Evolutionary conservation across 2,888 invertebrate genomes (phyloP).

Genomic region (Trachelus stipa): DNA sequence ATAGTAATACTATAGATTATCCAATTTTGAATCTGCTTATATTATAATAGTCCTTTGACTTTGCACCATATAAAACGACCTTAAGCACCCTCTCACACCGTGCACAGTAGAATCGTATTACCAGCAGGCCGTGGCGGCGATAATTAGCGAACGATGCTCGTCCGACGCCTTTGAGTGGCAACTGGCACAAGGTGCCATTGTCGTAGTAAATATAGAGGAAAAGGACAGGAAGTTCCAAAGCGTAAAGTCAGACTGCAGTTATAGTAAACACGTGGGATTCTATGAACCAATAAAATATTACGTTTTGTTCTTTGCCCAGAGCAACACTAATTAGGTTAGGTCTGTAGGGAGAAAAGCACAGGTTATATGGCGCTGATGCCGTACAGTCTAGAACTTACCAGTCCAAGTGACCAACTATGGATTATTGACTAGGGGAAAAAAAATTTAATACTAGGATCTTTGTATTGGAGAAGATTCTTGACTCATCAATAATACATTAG

Average conservation of each 20-base stretch:
- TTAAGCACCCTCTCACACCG: neutral
- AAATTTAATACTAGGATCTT: neutral
- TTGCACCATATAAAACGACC: neutral
- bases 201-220: slow-evolving; percentile 2
- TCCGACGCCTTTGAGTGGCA: neutral
- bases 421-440: slow-evolving; percentile 8
- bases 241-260: slow-evolving; percentile 14
- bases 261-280: slow-evolving; percentile 26
- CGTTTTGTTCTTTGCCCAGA: slow-evolving; percentile 13
- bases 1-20: neutral
- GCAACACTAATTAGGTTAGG: neutral
- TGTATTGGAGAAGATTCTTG: neutral
- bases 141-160: slow-evolving; percentile 5
- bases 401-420: slow-evolving; percentile 8
- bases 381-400: neutral
- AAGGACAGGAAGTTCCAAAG: slow-evolving; percentile 1
- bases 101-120: neutral
- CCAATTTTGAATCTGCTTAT: neutral
- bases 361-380: neutral
- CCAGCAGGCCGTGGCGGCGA: neutral
- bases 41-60: neutral
- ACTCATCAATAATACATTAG: neutral
- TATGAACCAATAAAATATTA: slow-evolving; percentile 25
- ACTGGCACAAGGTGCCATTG: neutral
- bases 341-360: neutral